Evolutionary conservation across 2,888 invertebrate genomes (phyloP), one percentile per base, ranked within the genome.

Genomic region (Stenoptilia bipunctidactyla): DNA sequence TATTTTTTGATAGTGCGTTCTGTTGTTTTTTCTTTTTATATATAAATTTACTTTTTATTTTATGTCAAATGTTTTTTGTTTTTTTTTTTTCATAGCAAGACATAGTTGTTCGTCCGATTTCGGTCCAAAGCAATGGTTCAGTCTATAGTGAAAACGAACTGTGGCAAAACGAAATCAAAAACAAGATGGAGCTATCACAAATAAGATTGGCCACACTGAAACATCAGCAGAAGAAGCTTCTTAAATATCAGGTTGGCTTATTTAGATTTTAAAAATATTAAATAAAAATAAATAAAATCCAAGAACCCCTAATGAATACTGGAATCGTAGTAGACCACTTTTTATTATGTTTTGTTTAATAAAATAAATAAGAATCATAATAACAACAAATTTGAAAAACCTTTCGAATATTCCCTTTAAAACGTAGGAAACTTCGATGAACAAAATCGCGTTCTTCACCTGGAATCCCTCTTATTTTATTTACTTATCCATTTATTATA

Each of bases 151-250:
- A 83, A 15, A 87, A 85, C 56, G 82, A 85, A 43, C 65, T 80
- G 25, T 83, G 86, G 69, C 87, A 86, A 56, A 83, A 82, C 49
- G 85, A 87, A 51, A 72, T 89, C 20, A 87, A 87, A 50, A 85
- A 83, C 48, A 88, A 88, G 61, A 86, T 88, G 76, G 88, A 88
- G 55, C 71, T 87, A 50, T 88, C 88, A 0, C 87, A 88, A 53
- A 82, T 85, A 46, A 86, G 87, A 25, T 64, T 88, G 40, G 71
- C 77, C 13, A 85, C 87, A 13, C 58, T 88, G 34, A 87, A 87
- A 50, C 87, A 88, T 44, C 88, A 88, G 52, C 88, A 89, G 54
- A 77, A 79, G 44, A 59, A 80, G 45, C 62, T 85, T 14, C 50
- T 83, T 1, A 85, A 83, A 50, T 85, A 80, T 58, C 85, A 84